phyloP scores from a whole-genome alignment of 2,888 invertebrate species.

The Mesochorus sp. region DNA sequence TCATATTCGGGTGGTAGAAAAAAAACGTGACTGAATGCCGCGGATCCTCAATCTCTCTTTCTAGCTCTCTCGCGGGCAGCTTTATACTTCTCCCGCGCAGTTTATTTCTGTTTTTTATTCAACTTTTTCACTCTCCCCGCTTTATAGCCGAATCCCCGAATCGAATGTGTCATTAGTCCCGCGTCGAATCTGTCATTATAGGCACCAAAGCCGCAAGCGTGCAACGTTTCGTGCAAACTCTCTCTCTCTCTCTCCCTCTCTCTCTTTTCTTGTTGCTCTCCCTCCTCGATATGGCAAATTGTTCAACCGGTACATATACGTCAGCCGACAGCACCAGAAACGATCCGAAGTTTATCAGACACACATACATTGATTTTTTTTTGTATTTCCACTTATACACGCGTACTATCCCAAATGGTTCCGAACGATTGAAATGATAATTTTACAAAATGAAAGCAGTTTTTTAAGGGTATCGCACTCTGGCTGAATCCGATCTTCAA shows the following conservation, averaged over 20 bases:
- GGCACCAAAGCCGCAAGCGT: constrained; percentile 24
- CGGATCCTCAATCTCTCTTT: constrained; percentile 22
- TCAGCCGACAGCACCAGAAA: constrained; percentile 7
- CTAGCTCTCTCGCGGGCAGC: constrained; percentile 35
- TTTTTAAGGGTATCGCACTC: constrained; percentile 11
- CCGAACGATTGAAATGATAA: constrained; percentile 39
- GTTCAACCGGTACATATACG: constrained; percentile 36
- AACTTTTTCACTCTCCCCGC: constrained; percentile 25
- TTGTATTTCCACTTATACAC: not conserved
- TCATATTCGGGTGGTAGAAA: constrained; percentile 51
- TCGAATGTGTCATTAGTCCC: constrained; percentile 62
- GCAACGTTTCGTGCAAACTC: constrained; percentile 46
- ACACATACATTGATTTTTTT: constrained; percentile 30
- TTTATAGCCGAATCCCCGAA: constrained; percentile 50
- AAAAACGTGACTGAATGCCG: constrained; percentile 23
- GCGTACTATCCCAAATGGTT: not conserved
- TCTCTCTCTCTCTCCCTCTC: too few relatives aligned
- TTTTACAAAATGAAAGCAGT: constrained; percentile 14
- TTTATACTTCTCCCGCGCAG: not conserved
- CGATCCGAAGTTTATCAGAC: constrained; percentile 28
- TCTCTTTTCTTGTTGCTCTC: too few relatives aligned
- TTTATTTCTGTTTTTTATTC: constrained; percentile 36
- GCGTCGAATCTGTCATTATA: constrained; percentile 60
- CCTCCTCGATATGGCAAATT: constrained; percentile 42
- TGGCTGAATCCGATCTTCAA: constrained; percentile 7